phyloP scores from a whole-genome alignment of 2,797 vertebrate species.

The Spatula versicolor region DNA sequence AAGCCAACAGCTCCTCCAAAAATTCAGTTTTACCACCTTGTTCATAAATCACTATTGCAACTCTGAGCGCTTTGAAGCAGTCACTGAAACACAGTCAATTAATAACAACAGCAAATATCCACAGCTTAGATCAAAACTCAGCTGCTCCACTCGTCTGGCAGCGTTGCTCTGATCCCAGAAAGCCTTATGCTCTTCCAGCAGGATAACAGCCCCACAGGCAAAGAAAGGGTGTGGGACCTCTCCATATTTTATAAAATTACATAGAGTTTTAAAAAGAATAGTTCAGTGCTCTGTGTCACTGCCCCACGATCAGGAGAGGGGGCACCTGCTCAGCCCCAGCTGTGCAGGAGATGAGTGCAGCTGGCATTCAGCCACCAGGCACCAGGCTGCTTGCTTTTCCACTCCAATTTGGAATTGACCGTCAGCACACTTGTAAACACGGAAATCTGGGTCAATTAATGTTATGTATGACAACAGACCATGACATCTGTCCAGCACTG shows the following conservation, averaged over 20 bases:
- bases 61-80: neutral
- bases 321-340: neutral
- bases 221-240: neutral
- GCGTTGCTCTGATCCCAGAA: neutral
- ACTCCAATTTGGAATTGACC: neutral
- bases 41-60: neutral
- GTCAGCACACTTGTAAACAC: neutral
- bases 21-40: neutral
- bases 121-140: neutral
- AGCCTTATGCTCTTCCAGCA: neutral
- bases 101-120: neutral
- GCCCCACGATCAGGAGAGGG: neutral
- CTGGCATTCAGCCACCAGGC: neutral
- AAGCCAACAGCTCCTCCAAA: neutral
- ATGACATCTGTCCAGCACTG: neutral
- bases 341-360: neutral
- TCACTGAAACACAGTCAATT: neutral
- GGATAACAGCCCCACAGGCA: neutral
- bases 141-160: neutral
- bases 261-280: accelerated
- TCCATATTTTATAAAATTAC: neutral
- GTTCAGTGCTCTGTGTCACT: accelerated
- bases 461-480: neutral
- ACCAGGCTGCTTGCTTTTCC: neutral
- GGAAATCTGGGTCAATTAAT: neutral